Conservation (phyloP, 2,113 vertebrate genomes). For the Pomatostomus ruficeps region DNA sequence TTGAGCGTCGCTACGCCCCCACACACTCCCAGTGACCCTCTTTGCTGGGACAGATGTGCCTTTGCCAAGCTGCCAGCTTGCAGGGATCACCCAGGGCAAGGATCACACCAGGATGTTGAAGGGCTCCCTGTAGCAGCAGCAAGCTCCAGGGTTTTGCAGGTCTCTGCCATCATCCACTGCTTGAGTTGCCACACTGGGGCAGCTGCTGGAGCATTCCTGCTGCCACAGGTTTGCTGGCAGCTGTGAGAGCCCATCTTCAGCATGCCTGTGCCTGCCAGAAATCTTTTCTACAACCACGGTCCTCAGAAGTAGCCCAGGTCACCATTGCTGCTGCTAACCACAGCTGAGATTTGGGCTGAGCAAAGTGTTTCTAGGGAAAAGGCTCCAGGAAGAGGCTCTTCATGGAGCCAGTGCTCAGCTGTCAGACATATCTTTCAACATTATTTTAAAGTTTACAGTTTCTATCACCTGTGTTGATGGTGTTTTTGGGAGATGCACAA, state of each 20-base stretch:
- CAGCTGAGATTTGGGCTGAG: background rate
- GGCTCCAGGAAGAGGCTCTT: background rate
- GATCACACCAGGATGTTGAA: rapidly evolving
- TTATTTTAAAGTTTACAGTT: background rate
- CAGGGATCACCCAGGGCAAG: background rate
- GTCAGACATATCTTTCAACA: background rate
- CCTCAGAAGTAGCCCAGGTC: background rate
- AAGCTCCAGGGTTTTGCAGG: background rate
- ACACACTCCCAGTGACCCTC: background rate
- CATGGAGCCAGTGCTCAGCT: background rate
- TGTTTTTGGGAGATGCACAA: background rate
- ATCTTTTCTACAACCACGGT: background rate
- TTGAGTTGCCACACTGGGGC: rapidly evolving
- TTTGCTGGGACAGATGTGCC: rapidly evolving
- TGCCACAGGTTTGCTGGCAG: background rate
- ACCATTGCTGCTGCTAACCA: background rate
- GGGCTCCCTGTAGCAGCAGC: background rate
- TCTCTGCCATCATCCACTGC: background rate
- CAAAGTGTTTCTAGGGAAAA: background rate
- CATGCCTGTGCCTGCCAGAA: background rate
- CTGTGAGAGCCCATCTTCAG: background rate
- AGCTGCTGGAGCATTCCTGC: background rate
- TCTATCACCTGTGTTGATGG: background rate
- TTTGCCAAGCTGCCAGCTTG: background rate
- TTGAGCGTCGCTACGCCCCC: conserved; percentile 75